These are phyloP conservation scores for Littorina saxatilis DNA, from an alignment of 1,140 invertebrate species.

Conservation along the genomic window DNA sequence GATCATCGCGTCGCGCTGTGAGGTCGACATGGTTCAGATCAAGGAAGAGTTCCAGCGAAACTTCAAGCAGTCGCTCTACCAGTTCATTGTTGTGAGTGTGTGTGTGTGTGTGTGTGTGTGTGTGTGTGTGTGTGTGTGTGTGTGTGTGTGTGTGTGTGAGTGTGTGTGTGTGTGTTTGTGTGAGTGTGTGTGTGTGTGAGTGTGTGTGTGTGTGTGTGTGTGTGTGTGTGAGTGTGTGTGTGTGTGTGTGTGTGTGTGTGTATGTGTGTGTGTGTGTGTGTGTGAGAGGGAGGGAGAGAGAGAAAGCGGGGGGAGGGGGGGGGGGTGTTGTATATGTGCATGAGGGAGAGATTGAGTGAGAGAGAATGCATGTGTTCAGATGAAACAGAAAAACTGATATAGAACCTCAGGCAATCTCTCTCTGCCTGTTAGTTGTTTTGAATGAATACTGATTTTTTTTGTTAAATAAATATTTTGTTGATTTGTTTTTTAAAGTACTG, in stretches of 20 bases:
- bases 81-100: constrained; percentile 71
- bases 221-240: not conserved
- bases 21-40: constrained; percentile 78
- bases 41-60: constrained; percentile 74
- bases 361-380: no score
- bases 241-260: not conserved
- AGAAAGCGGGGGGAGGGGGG: no score
- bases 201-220: not conserved
- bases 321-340: no score
- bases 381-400: no score
- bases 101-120: not conserved
- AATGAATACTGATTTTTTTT: not conserved
- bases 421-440: not conserved
- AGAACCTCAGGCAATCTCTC: not conserved
- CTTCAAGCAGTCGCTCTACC: constrained; percentile 74
- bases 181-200: not conserved
- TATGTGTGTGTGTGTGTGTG: not conserved
- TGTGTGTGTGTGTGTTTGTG: no score
- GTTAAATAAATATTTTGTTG: no score
- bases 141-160: no score
- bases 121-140: no score
- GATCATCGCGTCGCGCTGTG: constrained; percentile 70
- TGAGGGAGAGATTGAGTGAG: not conserved
- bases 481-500: no score
- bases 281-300: no score